A percentile compares a stretch with the other conserved stretches of the same genome.
Conservation (phyloP, 2,888 invertebrate genomes). For the Brenthis hecate region DNA sequence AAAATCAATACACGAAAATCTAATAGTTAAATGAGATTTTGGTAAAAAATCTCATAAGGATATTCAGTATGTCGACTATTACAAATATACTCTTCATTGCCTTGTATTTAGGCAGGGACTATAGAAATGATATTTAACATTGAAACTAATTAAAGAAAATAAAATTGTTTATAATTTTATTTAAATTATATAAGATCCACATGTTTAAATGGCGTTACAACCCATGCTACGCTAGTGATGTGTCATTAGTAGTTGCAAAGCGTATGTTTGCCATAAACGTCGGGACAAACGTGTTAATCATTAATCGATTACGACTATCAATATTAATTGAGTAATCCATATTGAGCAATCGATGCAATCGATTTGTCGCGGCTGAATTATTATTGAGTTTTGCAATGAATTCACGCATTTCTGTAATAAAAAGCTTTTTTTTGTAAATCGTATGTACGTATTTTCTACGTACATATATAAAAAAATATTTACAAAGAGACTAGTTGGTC, state of each 20-base stretch:
- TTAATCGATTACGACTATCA: slow-evolving; percentile 19
- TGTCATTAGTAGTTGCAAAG: slow-evolving; percentile 4
- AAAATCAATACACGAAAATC: no score
- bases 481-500: no score
- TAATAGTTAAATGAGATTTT: no score
- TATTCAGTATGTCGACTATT: no score
- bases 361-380: slow-evolving; percentile 43
- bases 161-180: neutral
- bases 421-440: no score
- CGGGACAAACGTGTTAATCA: slow-evolving; percentile 7
- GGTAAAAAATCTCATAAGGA: no score
- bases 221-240: neutral
- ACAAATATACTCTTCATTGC: no score
- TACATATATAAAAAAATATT: no score
- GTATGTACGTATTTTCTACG: no score
- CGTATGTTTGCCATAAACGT: slow-evolving; percentile 6
- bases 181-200: neutral
- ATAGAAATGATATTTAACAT: no score
- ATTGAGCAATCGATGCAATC: slow-evolving; percentile 41
- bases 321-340: slow-evolving; percentile 33
- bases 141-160: no score
- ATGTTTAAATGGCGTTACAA: slow-evolving; percentile 5
- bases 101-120: no score
- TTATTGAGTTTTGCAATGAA: slow-evolving; percentile 26
- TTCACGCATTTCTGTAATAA: slow-evolving; percentile 23